phyloP scores from a whole-genome alignment of 2,797 vertebrate species.

The Chrosomus eos region DNA sequence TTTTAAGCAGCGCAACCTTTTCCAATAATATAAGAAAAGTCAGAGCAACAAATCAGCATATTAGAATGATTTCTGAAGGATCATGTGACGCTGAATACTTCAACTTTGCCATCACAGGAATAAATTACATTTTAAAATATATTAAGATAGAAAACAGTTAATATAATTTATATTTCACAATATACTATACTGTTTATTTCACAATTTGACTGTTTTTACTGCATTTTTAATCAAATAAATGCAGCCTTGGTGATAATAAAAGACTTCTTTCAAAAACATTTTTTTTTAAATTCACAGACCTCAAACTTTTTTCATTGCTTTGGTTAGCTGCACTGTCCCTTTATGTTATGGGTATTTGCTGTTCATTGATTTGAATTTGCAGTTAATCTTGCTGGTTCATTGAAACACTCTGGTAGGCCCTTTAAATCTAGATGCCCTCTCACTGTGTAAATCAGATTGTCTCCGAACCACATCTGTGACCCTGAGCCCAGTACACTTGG shows the following conservation, averaged over 20 bases:
- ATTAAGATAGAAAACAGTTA: too few species aligned
- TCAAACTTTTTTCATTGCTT: neutral
- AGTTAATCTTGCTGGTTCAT: neutral
- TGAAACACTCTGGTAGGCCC: neutral
- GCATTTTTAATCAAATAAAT: neutral
- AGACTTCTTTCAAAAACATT: neutral
- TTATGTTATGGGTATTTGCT: neutral
- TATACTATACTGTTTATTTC: too few species aligned
- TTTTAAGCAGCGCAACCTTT: neutral
- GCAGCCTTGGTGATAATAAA: neutral
- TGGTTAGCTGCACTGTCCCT: neutral
- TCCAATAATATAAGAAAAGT: neutral
- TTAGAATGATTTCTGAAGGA: too few species aligned
- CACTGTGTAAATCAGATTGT: conserved; percentile 36
- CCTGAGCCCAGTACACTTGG: conserved; percentile 13
- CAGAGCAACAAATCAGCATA: too few species aligned
- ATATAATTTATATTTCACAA: too few species aligned
- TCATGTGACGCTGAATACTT: too few species aligned
- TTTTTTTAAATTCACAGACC: too few species aligned
- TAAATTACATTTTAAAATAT: too few species aligned
- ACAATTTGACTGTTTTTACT: too few species aligned
- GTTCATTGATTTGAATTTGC: conserved; percentile 19
- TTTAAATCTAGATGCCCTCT: conserved; percentile 12
- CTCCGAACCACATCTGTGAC: conserved; percentile 35
- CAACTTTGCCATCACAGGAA: too few species aligned